Evolutionary conservation across 2,888 invertebrate genomes (phyloP).

Genomic region (Aleiodes alternator): DNA sequence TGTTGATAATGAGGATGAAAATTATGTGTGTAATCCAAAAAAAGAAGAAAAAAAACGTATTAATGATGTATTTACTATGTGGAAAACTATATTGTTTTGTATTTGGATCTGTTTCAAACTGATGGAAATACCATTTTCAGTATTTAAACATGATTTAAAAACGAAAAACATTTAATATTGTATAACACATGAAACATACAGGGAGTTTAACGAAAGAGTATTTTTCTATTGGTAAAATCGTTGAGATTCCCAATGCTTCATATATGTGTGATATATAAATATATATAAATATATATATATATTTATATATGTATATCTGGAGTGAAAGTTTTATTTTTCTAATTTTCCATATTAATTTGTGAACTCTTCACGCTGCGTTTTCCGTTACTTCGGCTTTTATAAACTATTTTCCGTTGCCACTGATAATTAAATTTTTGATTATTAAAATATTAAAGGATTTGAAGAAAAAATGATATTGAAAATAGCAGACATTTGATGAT

Average conservation of each 20-base stretch:
- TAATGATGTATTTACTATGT: conserved; percentile 6
- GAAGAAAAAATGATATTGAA: too few relatives aligned
- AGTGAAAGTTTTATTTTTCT: conserved; percentile 21
- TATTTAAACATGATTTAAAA: conserved; percentile 33
- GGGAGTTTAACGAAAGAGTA: conserved; percentile 28
- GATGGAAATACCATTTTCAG: conserved; percentile 41
- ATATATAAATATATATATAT: too few relatives aligned
- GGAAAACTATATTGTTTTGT: conserved; percentile 1
- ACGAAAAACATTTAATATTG: conserved; percentile 18
- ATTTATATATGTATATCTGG: background rate
- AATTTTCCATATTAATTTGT: conserved; percentile 15
- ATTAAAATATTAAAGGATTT: background rate
- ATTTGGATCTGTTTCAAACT: conserved; percentile 29
- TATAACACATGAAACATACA: conserved; percentile 21
- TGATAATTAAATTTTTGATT: conserved; percentile 9
- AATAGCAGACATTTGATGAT: too few relatives aligned
- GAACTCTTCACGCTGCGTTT: conserved; percentile 12
- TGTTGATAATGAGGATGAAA: conserved; percentile 56
- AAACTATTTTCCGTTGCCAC: background rate
- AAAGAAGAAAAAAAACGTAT: conserved; percentile 11
- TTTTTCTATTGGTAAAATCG: conserved; percentile 47
- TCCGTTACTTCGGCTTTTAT: background rate
- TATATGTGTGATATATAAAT: background rate
- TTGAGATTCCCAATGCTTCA: conserved; percentile 41
- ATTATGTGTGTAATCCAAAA: conserved; percentile 22